Evolutionary conservation across 2,797 vertebrate genomes (phyloP).

Genomic region (Steatocranus sp.): DNA sequence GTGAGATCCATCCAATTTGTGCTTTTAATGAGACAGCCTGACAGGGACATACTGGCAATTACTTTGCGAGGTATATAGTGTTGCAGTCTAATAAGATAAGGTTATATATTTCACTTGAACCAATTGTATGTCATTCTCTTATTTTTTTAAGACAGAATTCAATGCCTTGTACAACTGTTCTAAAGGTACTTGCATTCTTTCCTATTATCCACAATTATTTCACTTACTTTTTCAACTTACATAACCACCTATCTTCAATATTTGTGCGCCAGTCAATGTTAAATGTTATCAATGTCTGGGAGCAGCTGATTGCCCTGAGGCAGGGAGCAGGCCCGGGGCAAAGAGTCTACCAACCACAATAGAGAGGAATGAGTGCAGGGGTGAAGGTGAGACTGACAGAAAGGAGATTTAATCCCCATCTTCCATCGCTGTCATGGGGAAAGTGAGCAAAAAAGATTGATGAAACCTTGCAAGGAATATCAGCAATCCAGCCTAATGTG

Average conservation of each 20-base stretch:
- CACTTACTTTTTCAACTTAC: background rate
- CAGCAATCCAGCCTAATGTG: background rate
- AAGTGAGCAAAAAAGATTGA: constrained; percentile 23
- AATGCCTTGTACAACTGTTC: background rate
- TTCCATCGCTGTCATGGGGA: constrained; percentile 11
- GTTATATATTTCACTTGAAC: constrained; percentile 60
- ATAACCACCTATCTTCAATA: background rate
- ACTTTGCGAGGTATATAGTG: constrained; percentile 42
- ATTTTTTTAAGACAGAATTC: background rate
- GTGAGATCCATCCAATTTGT: constrained; percentile 64
- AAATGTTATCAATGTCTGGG: constrained; percentile 10
- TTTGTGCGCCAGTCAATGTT: background rate
- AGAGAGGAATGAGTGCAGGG: constrained; percentile 11
- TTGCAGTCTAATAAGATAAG: constrained; percentile 64
- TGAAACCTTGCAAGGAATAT: constrained; percentile 10
- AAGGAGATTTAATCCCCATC: constrained; percentile 22
- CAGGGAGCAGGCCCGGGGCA: constrained; percentile 18
- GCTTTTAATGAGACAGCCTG: constrained; percentile 63
- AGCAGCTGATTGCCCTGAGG: constrained; percentile 39
- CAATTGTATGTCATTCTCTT: constrained; percentile 35
- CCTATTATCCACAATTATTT: background rate
- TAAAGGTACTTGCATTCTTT: background rate
- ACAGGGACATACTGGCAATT: constrained; percentile 65
- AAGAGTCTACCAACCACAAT: constrained; percentile 3
- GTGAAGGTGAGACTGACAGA: constrained; percentile 42